phyloP scores from a whole-genome alignment of 2,888 invertebrate genomes.

The Ceramica pisi region DNA sequence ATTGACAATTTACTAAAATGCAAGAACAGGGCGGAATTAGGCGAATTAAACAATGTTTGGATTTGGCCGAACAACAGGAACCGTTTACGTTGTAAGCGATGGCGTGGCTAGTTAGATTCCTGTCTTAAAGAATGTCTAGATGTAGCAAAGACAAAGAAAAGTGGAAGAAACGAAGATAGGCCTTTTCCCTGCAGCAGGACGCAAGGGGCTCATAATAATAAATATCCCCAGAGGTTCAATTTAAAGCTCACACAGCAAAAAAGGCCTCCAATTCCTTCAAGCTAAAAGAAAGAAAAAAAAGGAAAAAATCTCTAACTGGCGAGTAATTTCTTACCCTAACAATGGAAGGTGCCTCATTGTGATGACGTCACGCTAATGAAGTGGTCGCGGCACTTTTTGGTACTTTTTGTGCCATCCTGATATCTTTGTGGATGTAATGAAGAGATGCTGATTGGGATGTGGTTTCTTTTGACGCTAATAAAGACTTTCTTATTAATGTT shows the following conservation, averaged over 20 bases:
- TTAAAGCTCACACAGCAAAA: background rate
- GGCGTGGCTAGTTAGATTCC: too few species aligned
- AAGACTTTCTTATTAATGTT: slow-evolving; percentile 10
- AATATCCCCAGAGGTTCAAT: background rate
- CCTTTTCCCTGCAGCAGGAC: too few species aligned
- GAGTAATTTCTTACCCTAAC: slow-evolving; percentile 56
- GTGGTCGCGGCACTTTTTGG: slow-evolving; percentile 23
- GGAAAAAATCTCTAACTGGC: slow-evolving; percentile 12
- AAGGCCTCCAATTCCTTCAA: background rate
- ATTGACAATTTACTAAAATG: too few species aligned
- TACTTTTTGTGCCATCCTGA: slow-evolving; percentile 17
- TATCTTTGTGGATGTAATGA: slow-evolving; percentile 36
- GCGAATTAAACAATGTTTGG: too few species aligned
- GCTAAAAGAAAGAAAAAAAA: slow-evolving; percentile 10
- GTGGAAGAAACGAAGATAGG: too few species aligned
- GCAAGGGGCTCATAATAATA: too few species aligned
- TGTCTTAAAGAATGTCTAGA: too few species aligned
- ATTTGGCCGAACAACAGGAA: too few species aligned
- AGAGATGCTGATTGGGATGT: slow-evolving; percentile 19
- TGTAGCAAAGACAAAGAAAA: too few species aligned
- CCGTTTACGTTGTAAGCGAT: too few species aligned
- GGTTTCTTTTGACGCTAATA: slow-evolving; percentile 3
- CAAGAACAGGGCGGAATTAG: too few species aligned
- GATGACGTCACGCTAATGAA: slow-evolving; percentile 59
- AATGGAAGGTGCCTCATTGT: slow-evolving; percentile 42